These are phyloP conservation scores for Perca schrenkii DNA, from an alignment of 2,113 vertebrate genomes.

Conservation along the genomic window DNA sequence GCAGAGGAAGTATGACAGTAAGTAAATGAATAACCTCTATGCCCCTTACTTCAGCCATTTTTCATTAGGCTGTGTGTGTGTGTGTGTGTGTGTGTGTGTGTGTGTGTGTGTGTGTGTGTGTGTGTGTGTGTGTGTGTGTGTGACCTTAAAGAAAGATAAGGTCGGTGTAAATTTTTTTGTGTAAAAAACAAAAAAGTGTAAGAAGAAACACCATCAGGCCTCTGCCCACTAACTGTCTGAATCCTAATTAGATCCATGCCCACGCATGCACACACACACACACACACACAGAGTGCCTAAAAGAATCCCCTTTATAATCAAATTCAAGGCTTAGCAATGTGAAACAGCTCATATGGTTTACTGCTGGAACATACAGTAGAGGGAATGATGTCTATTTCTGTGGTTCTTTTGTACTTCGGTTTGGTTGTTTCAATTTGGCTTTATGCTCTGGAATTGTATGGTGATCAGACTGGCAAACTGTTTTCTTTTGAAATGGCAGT, in stretches of 20 bases:
- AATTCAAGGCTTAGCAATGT: conserved; percentile 10
- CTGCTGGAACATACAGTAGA: conserved; percentile 1
- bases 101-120: not conserved
- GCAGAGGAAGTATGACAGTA: conserved; percentile 27
- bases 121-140: not conserved
- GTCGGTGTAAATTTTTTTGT: not conserved
- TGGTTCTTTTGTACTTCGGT: not conserved
- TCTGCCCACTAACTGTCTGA: conserved; percentile 51
- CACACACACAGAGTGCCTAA: not conserved
- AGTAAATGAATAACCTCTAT: conserved; percentile 42
- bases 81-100: not conserved
- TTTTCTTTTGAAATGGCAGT: conserved; percentile 28
- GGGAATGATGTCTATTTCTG: not conserved
- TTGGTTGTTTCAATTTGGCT: conserved; percentile 8
- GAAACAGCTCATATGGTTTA: conserved; percentile 27
- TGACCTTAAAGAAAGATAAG: not conserved
- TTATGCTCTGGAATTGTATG: not conserved
- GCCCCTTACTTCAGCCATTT: conserved; percentile 27
- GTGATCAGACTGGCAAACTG: not conserved
- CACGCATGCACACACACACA: not conserved
- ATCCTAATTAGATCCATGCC: conserved; percentile 53
- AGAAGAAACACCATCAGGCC: conserved; percentile 44
- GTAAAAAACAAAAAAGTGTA: not conserved
- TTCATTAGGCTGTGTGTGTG: conserved; percentile 20
- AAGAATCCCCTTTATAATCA: conserved; percentile 16